Base-by-base conservation (phyloP, 1,140 invertebrate species). In the Aphaenogaster ashmeadi region DNA sequence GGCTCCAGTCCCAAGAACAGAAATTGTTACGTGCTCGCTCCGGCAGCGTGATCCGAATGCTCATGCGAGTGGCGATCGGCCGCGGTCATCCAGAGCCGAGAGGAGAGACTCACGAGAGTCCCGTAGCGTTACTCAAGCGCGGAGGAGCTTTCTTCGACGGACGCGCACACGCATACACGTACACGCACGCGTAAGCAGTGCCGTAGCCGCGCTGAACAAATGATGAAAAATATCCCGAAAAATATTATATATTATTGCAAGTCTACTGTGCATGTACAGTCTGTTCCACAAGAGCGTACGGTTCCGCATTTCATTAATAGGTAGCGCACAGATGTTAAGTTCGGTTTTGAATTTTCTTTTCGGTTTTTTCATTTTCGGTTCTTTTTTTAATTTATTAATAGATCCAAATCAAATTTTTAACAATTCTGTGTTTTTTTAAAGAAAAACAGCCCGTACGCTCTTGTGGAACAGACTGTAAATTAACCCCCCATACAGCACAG, bases 1-100 rank as follows among this genome's bases (percentile, higher is more conserved):
- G 89, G 89, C 89, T 90, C 91, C 80, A 92, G 91, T 93, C 93
- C 92, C 86, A 89, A 92, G 93, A 93, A 93, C 91, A 92, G 92
- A 93, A 93, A 93, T 93, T 93, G 92, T 93, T 93, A 93, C 92
- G 92, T 93, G 93, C 92, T 89, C 86, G 90, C 91, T 90, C 78
- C 69, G 85, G 77, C 75, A 75, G 87, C 92, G 93, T 93, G 93
- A 93, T 91, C 84, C 81, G 93, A 93, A 93, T 93, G 90, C 89
- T 91, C 81, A 91, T 91, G 90, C 87, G 80, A 54, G 38, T 50
- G 80, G 18, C 64, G 88, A 90, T 91, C 90, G 89, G 62, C 74
- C 89, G 81, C 89, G 90, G 90, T 91, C 90, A 90, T 91, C 90
- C 89, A 88, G 81, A 71, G 90, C 74, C 87, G 56, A 88, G 87